Conservation (phyloP, 2,113 vertebrate genomes). For the Apeltes quadracus region DNA sequence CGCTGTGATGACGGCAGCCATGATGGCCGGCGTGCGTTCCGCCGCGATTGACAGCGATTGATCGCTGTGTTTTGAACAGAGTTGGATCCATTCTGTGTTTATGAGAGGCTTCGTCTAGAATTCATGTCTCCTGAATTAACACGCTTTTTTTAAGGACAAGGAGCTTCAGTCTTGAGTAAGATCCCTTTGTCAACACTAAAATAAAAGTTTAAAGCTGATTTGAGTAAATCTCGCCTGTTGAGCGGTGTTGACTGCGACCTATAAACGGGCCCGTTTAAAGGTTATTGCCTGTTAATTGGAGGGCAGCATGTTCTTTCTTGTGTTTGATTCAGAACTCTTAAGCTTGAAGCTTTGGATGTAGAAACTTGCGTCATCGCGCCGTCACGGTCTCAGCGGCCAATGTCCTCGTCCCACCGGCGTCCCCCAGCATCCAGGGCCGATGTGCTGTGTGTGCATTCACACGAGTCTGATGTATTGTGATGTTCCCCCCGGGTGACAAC, state of each 20-base stretch:
- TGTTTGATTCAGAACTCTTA: not conserved
- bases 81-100: not conserved
- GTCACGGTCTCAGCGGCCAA: not conserved
- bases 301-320: not conserved
- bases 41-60: conserved; percentile 33
- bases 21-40: conserved; percentile 11
- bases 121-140: not conserved
- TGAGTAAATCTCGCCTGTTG: not conserved
- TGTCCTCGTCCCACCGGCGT: not conserved
- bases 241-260: not conserved
- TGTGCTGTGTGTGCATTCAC: not conserved
- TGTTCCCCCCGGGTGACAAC: conserved; percentile 4
- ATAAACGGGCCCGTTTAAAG: no score
- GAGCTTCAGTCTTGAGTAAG: not conserved
- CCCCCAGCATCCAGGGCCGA: no score
- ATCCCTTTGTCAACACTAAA: not conserved
- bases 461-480: conserved; percentile 26
- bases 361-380: not conserved
- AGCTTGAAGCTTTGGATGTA: not conserved
- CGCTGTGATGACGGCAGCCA: conserved; percentile 2
- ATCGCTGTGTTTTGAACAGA: not conserved
- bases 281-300: conserved; percentile 42
- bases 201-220: not conserved
- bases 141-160: not conserved
- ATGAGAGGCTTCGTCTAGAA: not conserved